Conservation (phyloP, 2,888 invertebrate species). For the Aphodius sticticus region DNA sequence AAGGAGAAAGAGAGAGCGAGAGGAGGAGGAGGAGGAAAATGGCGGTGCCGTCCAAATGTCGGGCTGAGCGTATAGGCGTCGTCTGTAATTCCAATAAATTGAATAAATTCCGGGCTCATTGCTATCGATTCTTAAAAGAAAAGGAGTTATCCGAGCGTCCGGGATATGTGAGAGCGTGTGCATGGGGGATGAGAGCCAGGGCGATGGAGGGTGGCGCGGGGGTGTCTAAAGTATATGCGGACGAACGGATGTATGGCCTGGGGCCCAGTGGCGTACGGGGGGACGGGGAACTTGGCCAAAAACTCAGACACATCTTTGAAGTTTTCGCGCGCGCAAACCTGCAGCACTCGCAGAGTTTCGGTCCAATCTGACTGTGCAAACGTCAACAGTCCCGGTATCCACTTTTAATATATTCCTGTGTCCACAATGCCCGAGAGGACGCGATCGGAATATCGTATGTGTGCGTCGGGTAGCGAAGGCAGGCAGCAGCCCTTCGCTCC, state of each 20-base stretch:
- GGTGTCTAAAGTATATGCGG: conserved; percentile 26
- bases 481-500: conserved; percentile 28
- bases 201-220: conserved; percentile 16
- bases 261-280: conserved; percentile 11
- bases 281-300: background rate
- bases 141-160: conserved; percentile 23
- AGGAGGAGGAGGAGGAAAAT: background rate
- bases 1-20: background rate
- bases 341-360: conserved; percentile 30
- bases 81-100: conserved; percentile 24
- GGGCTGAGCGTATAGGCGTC: conserved; percentile 23
- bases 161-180: conserved; percentile 17
- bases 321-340: conserved; percentile 30
- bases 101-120: conserved; percentile 24
- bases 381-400: conserved; percentile 60
- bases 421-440: conserved; percentile 59
- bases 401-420: conserved; percentile 62
- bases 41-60: conserved; percentile 13
- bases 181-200: conserved; percentile 8
- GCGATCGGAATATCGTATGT: conserved; percentile 59
- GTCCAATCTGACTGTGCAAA: conserved; percentile 52
- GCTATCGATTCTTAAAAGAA: conserved; percentile 25
- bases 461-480: conserved; percentile 44
- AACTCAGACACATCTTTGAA: conserved; percentile 35
- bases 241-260: conserved; percentile 10